Conservation (phyloP, 53 echinoderm and acorn worm species). For the Glandiceps talaboti region DNA sequence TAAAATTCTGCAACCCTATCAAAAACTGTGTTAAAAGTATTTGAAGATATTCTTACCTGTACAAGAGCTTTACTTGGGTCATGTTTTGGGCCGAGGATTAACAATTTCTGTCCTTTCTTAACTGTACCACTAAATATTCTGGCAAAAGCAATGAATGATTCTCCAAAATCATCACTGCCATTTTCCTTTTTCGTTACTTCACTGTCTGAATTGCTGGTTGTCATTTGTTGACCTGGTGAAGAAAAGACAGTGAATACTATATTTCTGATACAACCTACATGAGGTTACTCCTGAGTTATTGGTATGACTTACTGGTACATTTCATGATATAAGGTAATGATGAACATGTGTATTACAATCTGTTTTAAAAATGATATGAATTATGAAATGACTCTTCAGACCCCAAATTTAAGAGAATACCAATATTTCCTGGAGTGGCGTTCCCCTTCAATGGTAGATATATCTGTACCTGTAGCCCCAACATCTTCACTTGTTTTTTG, state of each 20-base stretch:
- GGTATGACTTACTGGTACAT: neutral
- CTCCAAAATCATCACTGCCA: constrained; percentile 28
- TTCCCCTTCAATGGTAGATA: too few species aligned
- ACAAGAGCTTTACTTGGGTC: constrained; percentile 44
- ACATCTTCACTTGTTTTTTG: neutral
- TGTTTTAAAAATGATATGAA: neutral
- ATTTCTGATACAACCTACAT: neutral
- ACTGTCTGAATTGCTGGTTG: neutral
- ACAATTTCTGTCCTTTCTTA: constrained; percentile 72
- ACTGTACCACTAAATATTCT: constrained; percentile 90
- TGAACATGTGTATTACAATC: neutral
- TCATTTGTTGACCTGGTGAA: neutral
- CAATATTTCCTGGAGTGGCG: too few species aligned
- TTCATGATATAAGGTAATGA: neutral
- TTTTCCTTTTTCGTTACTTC: constrained; percentile 1
- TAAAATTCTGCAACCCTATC: too few species aligned
- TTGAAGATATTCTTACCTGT: constrained; percentile 45
- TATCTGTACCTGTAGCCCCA: too few species aligned
- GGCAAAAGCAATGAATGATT: constrained; percentile 83
- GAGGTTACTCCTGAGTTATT: too few species aligned
- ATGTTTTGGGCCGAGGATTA: constrained; percentile 73
- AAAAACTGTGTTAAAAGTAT: too few species aligned
- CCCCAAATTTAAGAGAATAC: too few species aligned
- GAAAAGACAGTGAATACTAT: neutral
- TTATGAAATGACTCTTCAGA: too few species aligned